phyloP scores from a whole-genome alignment of 2,888 invertebrate species.

The Cremastobaeus sp. region DNA sequence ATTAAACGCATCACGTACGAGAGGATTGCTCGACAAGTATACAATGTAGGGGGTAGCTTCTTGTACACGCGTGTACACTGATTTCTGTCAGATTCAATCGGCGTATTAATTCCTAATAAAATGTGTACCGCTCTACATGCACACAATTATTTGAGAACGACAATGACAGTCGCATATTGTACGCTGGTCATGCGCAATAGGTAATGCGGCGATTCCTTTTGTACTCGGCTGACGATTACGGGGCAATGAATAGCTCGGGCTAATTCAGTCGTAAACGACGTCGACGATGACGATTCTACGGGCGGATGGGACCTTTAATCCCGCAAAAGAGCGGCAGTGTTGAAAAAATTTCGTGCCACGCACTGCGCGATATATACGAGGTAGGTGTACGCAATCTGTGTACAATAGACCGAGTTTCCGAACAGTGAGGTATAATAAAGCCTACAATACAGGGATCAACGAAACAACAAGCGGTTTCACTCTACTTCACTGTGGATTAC shows the following conservation, averaged over 20 bases:
- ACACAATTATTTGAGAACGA: slow-evolving; percentile 51
- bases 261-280: slow-evolving; percentile 62
- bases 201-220: slow-evolving; percentile 63
- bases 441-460: slow-evolving; percentile 74
- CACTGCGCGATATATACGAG: slow-evolving; percentile 48
- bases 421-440: slow-evolving; percentile 73
- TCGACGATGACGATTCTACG: slow-evolving; percentile 56
- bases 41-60: slow-evolving; percentile 49
- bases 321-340: slow-evolving; percentile 65
- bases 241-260: slow-evolving; percentile 62
- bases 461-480: slow-evolving; percentile 75
- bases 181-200: slow-evolving; percentile 63
- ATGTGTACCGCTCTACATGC: slow-evolving; percentile 45
- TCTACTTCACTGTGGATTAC: slow-evolving; percentile 71
- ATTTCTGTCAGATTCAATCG: slow-evolving; percentile 60
- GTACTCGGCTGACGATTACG: slow-evolving; percentile 62
- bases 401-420: slow-evolving; percentile 70
- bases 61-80: slow-evolving; percentile 47
- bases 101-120: slow-evolving; percentile 63
- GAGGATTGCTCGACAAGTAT: slow-evolving; percentile 44
- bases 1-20: slow-evolving; percentile 58
- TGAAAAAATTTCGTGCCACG: slow-evolving; percentile 64
- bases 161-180: slow-evolving; percentile 61
- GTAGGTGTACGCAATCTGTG: slow-evolving; percentile 73
- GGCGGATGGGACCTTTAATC: slow-evolving; percentile 67